Percentiles rank a stretch among this genome's conserved stretches.
Conservation (phyloP, 1,140 invertebrate species). For the Yoshiicerus persimilis region DNA sequence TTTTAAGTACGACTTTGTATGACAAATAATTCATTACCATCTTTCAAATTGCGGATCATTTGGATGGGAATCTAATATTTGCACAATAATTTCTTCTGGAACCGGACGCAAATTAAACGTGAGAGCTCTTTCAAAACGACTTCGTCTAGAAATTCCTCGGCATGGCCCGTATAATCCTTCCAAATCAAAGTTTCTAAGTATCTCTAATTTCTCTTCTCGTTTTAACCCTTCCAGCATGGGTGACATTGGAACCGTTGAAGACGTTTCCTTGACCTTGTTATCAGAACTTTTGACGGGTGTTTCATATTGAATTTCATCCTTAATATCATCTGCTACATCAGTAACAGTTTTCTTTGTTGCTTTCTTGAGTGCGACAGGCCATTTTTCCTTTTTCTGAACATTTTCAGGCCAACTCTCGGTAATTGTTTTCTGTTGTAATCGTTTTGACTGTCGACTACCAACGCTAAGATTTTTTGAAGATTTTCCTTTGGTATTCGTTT, state of each 20-base stretch:
- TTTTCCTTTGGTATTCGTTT: not conserved
- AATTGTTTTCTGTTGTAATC: not conserved
- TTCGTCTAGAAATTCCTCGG: slow-evolving; percentile 25
- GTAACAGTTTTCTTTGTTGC: not conserved
- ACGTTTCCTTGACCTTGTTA: not conserved
- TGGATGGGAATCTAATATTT: slow-evolving; percentile 5
- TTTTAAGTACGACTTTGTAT: not conserved
- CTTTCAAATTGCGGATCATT: not conserved
- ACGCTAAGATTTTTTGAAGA: not conserved
- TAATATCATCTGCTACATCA: not conserved
- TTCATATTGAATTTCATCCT: no score
- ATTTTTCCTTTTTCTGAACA: not conserved
- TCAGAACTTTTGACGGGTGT: not conserved
- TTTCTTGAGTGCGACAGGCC: not conserved
- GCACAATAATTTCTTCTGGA: not conserved
- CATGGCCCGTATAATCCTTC: slow-evolving; percentile 22
- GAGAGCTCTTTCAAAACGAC: not conserved
- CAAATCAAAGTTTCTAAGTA: slow-evolving; percentile 15
- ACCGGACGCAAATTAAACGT: not conserved
- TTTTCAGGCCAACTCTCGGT: not conserved
- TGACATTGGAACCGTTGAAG: not conserved
- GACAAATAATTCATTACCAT: not conserved
- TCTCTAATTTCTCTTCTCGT: not conserved
- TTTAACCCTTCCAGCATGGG: not conserved
- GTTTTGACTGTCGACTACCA: not conserved